Conservation (phyloP, 1,140 invertebrate genomes). For the Paraescarpia echinospica region DNA sequence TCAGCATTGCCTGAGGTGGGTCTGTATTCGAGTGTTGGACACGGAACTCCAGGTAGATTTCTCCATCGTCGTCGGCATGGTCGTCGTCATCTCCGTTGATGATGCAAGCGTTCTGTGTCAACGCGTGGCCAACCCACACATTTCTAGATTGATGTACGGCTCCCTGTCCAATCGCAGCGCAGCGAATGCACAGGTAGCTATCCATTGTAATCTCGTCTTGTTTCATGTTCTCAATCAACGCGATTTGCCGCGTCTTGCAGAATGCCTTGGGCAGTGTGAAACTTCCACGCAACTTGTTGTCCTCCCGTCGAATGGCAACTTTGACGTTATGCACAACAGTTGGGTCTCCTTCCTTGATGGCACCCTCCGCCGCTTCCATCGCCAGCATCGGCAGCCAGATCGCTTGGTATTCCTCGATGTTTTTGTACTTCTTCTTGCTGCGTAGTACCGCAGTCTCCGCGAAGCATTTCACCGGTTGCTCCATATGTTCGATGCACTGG, state of each 20-base stretch:
- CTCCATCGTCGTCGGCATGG: too few species aligned
- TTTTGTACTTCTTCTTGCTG: constrained; percentile 31
- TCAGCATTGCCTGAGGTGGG: not conserved
- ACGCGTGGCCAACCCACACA: not conserved
- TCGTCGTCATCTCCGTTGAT: too few species aligned
- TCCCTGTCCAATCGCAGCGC: not conserved
- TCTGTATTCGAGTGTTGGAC: not conserved
- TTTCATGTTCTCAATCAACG: constrained; percentile 9
- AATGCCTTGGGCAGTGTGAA: constrained; percentile 42
- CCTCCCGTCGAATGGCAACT: constrained; percentile 27
- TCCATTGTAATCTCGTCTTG: not conserved
- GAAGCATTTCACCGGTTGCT: constrained; percentile 24
- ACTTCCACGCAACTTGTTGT: constrained; percentile 26
- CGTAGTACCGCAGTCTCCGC: constrained; percentile 20
- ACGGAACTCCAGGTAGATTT: not conserved
- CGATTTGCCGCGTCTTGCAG: constrained; percentile 41
- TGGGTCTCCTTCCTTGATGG: constrained; percentile 36
- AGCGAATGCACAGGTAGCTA: not conserved
- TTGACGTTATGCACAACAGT: constrained; percentile 42
- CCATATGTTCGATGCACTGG: constrained; percentile 37
- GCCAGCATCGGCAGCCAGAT: constrained; percentile 44
- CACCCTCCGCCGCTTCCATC: constrained; percentile 42
- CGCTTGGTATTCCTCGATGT: constrained; percentile 40
- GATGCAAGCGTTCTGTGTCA: not conserved
- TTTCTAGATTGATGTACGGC: too few species aligned